Percentiles rank a stretch among this genome's conserved stretches.
phyloP scores from a whole-genome alignment of 2,797 vertebrate genomes.

The Cirrhinus mrigala region DNA sequence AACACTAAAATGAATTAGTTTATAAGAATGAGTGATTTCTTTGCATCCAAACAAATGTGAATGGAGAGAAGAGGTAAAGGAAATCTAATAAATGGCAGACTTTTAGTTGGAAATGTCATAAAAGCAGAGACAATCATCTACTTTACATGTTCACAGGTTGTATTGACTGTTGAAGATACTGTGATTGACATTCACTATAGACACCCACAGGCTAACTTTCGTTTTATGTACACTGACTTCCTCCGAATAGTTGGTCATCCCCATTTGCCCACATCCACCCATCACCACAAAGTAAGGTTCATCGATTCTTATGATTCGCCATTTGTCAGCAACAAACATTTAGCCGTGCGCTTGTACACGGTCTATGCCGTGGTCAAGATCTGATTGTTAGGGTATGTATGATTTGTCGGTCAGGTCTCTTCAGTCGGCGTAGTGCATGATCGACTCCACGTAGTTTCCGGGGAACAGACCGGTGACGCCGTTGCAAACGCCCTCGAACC shows the following conservation, averaged over 20 bases:
- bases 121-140: not conserved
- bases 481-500: conserved; percentile 93
- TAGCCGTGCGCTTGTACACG: no score
- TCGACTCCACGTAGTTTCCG: conserved; percentile 97
- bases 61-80: not conserved
- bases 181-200: conserved; percentile 63
- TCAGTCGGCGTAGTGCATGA: conserved; percentile 99
- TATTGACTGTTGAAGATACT: conserved; percentile 55
- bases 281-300: conserved; percentile 74
- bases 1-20: conserved; percentile 62
- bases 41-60: no score
- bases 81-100: not conserved
- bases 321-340: conserved; percentile 65
- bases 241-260: conserved; percentile 17
- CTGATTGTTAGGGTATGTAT: conserved; percentile 67
- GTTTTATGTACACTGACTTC: conserved; percentile 68
- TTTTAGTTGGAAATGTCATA: not conserved
- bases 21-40: conserved; percentile 64
- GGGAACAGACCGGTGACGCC: conserved; percentile 95
- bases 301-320: conserved; percentile 71
- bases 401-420: conserved; percentile 60
- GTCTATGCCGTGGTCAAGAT: conserved; percentile 69
- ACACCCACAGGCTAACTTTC: conserved; percentile 7
- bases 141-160: not conserved
- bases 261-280: conserved; percentile 62